Percentiles rank a stretch among this genome's conserved stretches.
Conservation (phyloP, 2,888 invertebrate species). For the Prenolepis imparis region DNA sequence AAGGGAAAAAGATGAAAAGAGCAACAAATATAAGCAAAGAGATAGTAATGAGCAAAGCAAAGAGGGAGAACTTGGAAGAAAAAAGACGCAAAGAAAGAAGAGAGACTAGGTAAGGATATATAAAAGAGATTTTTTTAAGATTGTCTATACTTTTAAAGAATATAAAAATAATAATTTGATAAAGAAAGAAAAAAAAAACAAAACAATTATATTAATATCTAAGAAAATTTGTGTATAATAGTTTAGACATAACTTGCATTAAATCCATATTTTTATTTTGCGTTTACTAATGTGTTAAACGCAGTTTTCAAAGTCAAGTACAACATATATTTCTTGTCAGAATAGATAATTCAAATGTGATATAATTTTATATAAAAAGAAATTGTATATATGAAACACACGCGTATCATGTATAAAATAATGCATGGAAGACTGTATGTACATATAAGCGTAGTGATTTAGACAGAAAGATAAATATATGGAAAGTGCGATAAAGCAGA, state of each 20-base stretch:
- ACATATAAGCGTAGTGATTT: slow-evolving; percentile 49
- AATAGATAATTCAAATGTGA: not conserved
- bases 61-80: slow-evolving; percentile 34
- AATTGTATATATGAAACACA: slow-evolving; percentile 9
- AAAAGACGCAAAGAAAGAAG: slow-evolving; percentile 35
- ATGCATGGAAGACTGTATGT: not conserved
- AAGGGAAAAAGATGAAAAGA: slow-evolving; percentile 46
- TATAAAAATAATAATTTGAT: slow-evolving; percentile 34
- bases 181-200: not conserved
- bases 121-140: slow-evolving; percentile 42
- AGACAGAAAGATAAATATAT: slow-evolving; percentile 57
- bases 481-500: slow-evolving; percentile 63
- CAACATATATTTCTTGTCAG: not conserved
- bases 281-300: not conserved
- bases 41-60: slow-evolving; percentile 37
- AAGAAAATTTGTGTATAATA: not conserved
- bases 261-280: not conserved
- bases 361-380: slow-evolving; percentile 5
- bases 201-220: not conserved
- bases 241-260: not conserved
- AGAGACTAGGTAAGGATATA: slow-evolving; percentile 33
- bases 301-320: not conserved
- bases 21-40: slow-evolving; percentile 54
- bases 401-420: slow-evolving; percentile 15
- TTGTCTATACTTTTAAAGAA: slow-evolving; percentile 13